Percentiles rank a stretch among this genome's conserved stretches.
phyloP scores from a whole-genome alignment of 1,140 invertebrate species.

The Zaprionus vittiger region DNA sequence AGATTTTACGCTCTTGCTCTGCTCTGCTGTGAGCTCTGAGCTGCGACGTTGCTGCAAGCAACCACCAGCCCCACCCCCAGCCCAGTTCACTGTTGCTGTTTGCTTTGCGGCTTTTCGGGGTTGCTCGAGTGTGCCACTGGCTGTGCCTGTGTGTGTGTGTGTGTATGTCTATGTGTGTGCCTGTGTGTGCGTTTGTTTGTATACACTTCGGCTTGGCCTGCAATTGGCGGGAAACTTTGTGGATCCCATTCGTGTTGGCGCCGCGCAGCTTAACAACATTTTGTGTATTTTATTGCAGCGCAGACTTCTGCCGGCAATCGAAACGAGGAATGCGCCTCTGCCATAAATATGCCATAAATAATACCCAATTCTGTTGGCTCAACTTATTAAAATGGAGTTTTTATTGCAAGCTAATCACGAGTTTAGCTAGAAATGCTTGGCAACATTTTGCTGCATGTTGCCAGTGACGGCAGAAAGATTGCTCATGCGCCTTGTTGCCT shows the following conservation, averaged over 20 bases:
- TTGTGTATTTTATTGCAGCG: conserved; percentile 10
- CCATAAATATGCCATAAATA: background rate
- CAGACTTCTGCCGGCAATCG: background rate
- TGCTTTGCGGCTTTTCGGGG: conserved; percentile 77
- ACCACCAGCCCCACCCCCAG: conserved; percentile 16
- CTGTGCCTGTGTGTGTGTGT: conserved; percentile 22
- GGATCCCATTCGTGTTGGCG: conserved; percentile 60
- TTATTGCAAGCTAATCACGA: background rate
- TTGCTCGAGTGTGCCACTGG: conserved; percentile 57
- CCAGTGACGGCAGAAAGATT: conserved; percentile 42
- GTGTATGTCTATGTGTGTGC: conserved; percentile 24
- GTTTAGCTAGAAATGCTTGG: background rate
- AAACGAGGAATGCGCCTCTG: background rate
- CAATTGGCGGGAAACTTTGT: conserved; percentile 82
- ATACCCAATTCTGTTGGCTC: background rate
- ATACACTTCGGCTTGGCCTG: conserved; percentile 74
- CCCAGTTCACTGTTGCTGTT: conserved; percentile 39
- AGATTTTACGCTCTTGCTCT: conserved; percentile 62
- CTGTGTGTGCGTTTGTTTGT: conserved; percentile 62
- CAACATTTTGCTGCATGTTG: conserved; percentile 60
- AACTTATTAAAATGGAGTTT: background rate
- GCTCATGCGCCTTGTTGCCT: conserved; percentile 75
- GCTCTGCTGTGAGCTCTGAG: conserved; percentile 39
- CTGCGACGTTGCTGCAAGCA: conserved; percentile 19
- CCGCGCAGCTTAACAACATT: conserved; percentile 46